Evolutionary conservation across 2,113 vertebrate genomes (phyloP).

Genomic region (Lepus timidus): DNA sequence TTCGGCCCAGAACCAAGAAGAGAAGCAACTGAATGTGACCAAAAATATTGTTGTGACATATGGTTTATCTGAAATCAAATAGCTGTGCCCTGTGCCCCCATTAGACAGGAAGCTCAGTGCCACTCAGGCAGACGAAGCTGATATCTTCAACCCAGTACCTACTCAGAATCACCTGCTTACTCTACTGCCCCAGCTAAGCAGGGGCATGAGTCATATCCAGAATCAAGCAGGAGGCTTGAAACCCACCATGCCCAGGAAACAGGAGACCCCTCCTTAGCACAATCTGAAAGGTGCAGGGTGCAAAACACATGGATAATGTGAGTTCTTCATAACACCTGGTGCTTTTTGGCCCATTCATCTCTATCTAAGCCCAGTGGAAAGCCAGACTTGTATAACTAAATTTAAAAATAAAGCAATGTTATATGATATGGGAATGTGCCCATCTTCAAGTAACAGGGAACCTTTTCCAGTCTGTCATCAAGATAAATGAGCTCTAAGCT

Average conservation of each 20-base stretch:
- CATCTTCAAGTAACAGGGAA: background rate
- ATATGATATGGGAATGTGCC: background rate
- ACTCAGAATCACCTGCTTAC: slow-evolving; percentile 58
- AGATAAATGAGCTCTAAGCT: background rate
- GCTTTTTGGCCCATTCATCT: background rate
- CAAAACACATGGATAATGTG: slow-evolving; percentile 29
- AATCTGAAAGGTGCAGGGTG: background rate
- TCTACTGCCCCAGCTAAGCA: background rate
- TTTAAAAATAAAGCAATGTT: background rate
- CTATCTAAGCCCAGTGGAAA: slow-evolving; percentile 7
- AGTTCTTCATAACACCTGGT: background rate
- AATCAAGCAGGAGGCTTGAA: slow-evolving; percentile 57
- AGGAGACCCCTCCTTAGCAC: background rate
- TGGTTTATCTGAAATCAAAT: slow-evolving; percentile 27
- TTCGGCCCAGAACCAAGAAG: background rate
- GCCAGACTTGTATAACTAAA: background rate
- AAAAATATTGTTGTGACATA: background rate
- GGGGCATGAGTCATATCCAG: slow-evolving; percentile 56
- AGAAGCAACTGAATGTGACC: background rate
- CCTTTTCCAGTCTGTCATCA: background rate
- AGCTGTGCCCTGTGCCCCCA: background rate
- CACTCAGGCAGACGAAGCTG: slow-evolving; percentile 11
- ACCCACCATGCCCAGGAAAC: slow-evolving; percentile 9
- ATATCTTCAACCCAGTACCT: background rate
- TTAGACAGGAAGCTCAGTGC: slow-evolving; percentile 65